Base-by-base conservation (phyloP, 2,888 invertebrate genomes). In the Ochropleura leucogaster region DNA sequence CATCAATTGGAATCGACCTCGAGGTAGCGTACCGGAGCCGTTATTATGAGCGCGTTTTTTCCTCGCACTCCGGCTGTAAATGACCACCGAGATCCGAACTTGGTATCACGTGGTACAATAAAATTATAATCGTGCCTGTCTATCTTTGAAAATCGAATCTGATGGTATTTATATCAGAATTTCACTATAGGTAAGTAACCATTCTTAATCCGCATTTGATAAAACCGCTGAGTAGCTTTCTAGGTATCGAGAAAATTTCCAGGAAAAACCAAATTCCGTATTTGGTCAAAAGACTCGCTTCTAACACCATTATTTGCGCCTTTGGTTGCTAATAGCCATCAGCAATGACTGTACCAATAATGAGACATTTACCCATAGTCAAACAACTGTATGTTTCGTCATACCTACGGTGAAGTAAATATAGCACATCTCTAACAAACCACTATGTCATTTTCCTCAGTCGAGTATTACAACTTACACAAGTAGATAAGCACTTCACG, bases 391-490 rank as follows among this genome's bases (percentile, higher is more conserved):
- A 70, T 60, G 18, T 53, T 44, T 42, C 49, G 4, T 20, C 16
- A 71, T 79, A 68, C 60, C 68, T 62, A 71, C 55, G 5, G 7
- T 10, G 42, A 42, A 12, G 55, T 82, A 76, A 75, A 80, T 72
- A 76, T 83, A 76, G 76, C 84, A 74, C 68, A 72, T 69, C 64
- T 65, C 59, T 40, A 30, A 63, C 77, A 72, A 62, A 68, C 55
- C 57, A 42, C 47, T 16, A 79, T 68, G 80, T 80, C 51, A 77
- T 86, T 86, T 85, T 85, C 86, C 86, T 84, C 73, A 84, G 73
- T 84, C 42, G 66, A 79, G 71, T 82, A 65, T 80, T 74, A 77
- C 57, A 68, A 84, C 74, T 80, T 75, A 77, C 65, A 79, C 70
- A 72, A 69, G 47, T 12, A 82, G 82, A 86, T 84, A 86, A 85